These are phyloP conservation scores for Diadegma fenestrale DNA, from an alignment of 2,888 invertebrate genomes.

Conservation along the genomic window DNA sequence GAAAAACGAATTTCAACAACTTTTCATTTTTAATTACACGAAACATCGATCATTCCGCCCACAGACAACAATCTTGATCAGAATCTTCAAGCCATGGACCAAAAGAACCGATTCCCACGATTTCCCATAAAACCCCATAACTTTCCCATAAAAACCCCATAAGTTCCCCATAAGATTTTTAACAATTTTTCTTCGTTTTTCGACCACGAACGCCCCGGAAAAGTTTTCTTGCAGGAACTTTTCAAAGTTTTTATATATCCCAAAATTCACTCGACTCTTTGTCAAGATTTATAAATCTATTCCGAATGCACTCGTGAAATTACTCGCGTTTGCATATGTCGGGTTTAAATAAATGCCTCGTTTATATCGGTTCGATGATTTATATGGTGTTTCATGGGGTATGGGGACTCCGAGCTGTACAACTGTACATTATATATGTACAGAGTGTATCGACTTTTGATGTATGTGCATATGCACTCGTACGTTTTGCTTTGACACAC, in stretches of 20 bases:
- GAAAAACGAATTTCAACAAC: background rate
- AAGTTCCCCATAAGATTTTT: too few species aligned
- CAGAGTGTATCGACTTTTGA: slow-evolving; percentile 31
- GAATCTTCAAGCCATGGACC: background rate
- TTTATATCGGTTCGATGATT: background rate
- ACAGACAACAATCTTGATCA: background rate
- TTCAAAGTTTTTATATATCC: too few species aligned
- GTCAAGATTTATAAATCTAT: background rate
- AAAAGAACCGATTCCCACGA: too few species aligned
- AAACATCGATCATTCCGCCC: background rate
- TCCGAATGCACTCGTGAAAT: background rate
- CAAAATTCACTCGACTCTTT: background rate
- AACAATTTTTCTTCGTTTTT: too few species aligned
- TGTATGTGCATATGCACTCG: slow-evolving; percentile 13
- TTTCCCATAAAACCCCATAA: too few species aligned
- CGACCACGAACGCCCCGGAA: too few species aligned
- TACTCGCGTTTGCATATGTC: background rate
- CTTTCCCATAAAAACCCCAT: too few species aligned
- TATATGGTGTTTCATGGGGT: background rate
- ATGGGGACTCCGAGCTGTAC: background rate
- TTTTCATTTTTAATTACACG: background rate
- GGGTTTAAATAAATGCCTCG: background rate
- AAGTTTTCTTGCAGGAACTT: too few species aligned
- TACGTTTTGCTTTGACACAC: slow-evolving; percentile 42
- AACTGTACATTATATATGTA: background rate